A percentile compares a stretch with the other conserved stretches of the same genome.
phyloP scores from a whole-genome alignment of 2,797 vertebrate species.

The Pseudopleuronectes americanus region DNA sequence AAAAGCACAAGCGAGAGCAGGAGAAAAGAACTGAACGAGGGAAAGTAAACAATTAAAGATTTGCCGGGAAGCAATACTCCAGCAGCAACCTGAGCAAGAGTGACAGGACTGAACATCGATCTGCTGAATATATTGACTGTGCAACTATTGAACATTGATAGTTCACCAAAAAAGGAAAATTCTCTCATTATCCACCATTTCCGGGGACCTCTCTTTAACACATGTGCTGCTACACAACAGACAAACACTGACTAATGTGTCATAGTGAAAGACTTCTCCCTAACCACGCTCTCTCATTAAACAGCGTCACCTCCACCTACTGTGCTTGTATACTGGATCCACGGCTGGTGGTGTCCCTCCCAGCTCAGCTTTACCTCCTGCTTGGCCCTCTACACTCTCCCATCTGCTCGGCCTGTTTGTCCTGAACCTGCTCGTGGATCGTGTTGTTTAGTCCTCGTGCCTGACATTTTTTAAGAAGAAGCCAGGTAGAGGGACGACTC shows the following conservation, averaged over 20 bases:
- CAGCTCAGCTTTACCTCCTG: constrained; percentile 54
- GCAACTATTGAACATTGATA: too few species aligned
- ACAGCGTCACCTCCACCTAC: constrained; percentile 51
- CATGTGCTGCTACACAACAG: too few species aligned
- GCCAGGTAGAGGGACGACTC: not conserved
- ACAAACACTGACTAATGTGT: too few species aligned
- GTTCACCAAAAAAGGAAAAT: too few species aligned
- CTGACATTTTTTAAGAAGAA: constrained; percentile 28
- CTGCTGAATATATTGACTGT: too few species aligned
- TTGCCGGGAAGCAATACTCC: not conserved
- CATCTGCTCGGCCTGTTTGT: constrained; percentile 16
- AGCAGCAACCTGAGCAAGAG: too few species aligned
- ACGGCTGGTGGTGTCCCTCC: constrained; percentile 26
- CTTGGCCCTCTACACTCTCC: constrained; percentile 62
- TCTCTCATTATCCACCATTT: too few species aligned
- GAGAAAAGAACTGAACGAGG: not conserved
- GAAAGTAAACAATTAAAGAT: not conserved
- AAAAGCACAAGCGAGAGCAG: not conserved
- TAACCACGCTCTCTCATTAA: constrained; percentile 43
- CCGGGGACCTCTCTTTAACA: too few species aligned
- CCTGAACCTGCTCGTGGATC: constrained; percentile 29
- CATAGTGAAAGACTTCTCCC: constrained; percentile 6
- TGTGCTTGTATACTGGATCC: constrained; percentile 53
- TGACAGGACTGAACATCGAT: too few species aligned
- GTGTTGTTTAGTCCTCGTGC: constrained; percentile 46